These are phyloP conservation scores for Chelonia mydas DNA, from an alignment of 2,797 vertebrate species.

Conservation along the genomic window DNA sequence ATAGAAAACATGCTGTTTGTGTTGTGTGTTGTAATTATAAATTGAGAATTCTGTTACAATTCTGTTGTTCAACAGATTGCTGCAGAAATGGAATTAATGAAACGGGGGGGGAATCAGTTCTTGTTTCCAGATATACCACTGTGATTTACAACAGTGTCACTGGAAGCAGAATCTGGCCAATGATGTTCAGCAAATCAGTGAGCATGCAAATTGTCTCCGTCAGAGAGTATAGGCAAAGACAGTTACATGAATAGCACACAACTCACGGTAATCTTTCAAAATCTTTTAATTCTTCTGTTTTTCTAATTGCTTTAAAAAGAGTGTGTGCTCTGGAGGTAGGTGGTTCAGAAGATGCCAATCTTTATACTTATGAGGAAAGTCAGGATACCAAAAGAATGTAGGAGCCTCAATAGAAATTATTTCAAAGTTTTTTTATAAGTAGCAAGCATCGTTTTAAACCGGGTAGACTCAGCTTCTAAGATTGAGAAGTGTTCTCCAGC, in stretches of 20 bases:
- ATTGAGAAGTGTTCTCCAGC: accelerated
- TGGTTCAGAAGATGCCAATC: not conserved
- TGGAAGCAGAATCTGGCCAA: not conserved
- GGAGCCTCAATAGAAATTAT: not conserved
- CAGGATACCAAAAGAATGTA: not conserved
- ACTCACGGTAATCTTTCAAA: not conserved
- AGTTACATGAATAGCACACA: not conserved
- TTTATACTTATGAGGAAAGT: not conserved
- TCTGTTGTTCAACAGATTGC: not conserved
- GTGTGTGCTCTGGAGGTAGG: not conserved
- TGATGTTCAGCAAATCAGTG: not conserved
- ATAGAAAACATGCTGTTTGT: not conserved
- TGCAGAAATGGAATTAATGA: not conserved
- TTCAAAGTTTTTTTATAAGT: not conserved
- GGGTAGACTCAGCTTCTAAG: not conserved
- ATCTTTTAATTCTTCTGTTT: not conserved
- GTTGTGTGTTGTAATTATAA: not conserved
- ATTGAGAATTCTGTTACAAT: not conserved
- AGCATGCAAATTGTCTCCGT: not conserved
- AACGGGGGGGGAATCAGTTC: not conserved
- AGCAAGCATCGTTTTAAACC: not conserved
- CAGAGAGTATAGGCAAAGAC: not conserved
- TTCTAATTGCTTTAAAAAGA: not conserved
- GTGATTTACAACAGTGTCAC: not conserved
- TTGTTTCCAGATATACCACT: not conserved